phyloP scores from a whole-genome alignment of 2,888 invertebrate species.

The Protophormia terraenovae region DNA sequence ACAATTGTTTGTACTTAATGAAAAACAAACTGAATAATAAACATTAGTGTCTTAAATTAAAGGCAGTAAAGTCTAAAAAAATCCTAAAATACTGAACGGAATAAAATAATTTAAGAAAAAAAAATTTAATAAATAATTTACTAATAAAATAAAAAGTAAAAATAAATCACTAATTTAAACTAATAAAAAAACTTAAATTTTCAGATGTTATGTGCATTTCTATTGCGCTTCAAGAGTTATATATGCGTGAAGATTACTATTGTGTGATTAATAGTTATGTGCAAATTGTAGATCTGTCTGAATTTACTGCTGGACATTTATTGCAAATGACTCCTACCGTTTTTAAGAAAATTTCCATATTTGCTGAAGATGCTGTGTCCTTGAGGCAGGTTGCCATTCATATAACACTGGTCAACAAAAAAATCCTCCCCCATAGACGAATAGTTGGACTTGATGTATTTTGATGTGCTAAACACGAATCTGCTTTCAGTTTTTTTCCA shows the following conservation, averaged over 20 bases:
- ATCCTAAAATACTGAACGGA: no score
- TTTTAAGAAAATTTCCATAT: constrained; percentile 83
- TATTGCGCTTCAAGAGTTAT: constrained; percentile 83
- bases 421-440: no score
- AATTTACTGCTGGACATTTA: constrained; percentile 82
- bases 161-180: no score
- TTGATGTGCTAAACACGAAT: no score
- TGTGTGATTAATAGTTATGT: constrained; percentile 82
- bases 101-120: no score
- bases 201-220: constrained; percentile 82
- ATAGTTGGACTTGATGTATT: no score
- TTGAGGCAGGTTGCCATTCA: constrained; percentile 84
- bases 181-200: constrained; percentile 81
- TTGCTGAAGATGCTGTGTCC: constrained; percentile 84
- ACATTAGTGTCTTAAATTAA: neutral
- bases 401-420: no score
- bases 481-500: no score
- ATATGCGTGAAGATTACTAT: constrained; percentile 84
- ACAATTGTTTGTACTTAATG: neutral
- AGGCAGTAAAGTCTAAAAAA: no score
- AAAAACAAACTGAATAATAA: neutral
- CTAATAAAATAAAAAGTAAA: no score
- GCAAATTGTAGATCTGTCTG: constrained; percentile 83
- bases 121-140: no score
- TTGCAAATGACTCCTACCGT: constrained; percentile 83